Base-by-base conservation (phyloP, 2,113 vertebrate species). In the Aptenodytes forsteri region DNA sequence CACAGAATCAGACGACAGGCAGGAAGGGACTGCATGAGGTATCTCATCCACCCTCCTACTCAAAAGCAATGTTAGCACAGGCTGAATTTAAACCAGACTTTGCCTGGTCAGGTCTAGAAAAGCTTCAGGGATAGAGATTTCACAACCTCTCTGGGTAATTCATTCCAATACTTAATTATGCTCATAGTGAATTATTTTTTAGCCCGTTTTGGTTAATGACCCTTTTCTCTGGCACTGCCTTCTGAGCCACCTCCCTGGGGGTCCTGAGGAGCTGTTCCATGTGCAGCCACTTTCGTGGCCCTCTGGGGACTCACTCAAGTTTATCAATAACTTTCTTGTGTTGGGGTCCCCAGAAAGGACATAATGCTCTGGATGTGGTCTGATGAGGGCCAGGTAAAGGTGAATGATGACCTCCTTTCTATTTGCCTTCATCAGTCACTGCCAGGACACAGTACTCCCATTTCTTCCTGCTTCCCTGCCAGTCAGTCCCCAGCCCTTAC, bases 171-270 rank as follows among this genome's bases (percentile, higher is more conserved):
- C 34, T 40, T 52, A 47, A 14, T 67, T 71, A 40, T 26, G 29
- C 13, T 75, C 21, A 7, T 5, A 25, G 56, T 36, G 66, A 79
- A 18, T 21, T 18, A 29, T 38, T 84, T 58, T 55, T 52, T 25
- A 29, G 12, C 2, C 18, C 0, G 1, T 12, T 70, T 38, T 55
- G 19, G n/a, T 50, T 58, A 84, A 73, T 0, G 1, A 40, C 11
- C 7, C 4, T 65, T 73, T 40, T 49, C 36, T 65, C 59, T 54
- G 55, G 15, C 44, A 25, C 19, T 83, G 50, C 50, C 30, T 84
- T 55, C 54, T 67, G n/a, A 40, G 3, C 8, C 32, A 7, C 7
- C 13, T 70, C 11, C 23, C 12, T 9, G 13, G 30, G 14, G 30
- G 10, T 10, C 10, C 34, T 56, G 30, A 65, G 59, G 38, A 77